Percentiles rank a stretch among this genome's conserved stretches.
Evolutionary conservation across 1,140 invertebrate genomes (phyloP).

Genomic region (Proales similis): DNA sequence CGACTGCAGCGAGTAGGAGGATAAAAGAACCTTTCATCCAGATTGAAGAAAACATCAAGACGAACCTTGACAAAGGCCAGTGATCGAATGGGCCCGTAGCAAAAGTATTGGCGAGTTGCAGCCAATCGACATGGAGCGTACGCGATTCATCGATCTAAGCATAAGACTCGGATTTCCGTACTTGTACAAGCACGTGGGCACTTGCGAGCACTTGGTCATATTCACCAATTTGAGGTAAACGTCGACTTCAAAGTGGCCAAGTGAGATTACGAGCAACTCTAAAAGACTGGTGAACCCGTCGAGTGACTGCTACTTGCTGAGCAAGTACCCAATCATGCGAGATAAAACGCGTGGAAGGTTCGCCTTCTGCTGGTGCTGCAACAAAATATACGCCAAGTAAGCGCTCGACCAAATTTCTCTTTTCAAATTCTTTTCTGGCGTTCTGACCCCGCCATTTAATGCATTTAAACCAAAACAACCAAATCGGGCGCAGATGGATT

Average conservation of each 20-base stretch:
- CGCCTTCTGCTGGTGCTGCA: conserved; percentile 33
- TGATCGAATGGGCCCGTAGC: conserved; percentile 7
- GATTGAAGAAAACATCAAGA: background rate
- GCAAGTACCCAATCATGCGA: conserved; percentile 22
- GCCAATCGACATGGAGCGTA: conserved; percentile 13
- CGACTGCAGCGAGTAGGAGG: conserved; percentile 26
- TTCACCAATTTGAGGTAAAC: conserved; percentile 28
- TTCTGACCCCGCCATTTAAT: background rate
- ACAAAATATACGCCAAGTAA: conserved; percentile 35
- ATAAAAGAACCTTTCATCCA: background rate
- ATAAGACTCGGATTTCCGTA: conserved; percentile 35
- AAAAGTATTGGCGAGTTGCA: conserved; percentile 12
- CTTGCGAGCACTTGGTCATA: conserved; percentile 32
- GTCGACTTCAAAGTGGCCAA: background rate
- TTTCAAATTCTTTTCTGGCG: background rate
- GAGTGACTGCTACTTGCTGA: conserved; percentile 28
- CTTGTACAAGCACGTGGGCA: conserved; percentile 23
- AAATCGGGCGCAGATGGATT: conserved; percentile 36
- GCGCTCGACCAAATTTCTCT: background rate
- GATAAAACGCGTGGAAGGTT: conserved; percentile 24
- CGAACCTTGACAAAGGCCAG: conserved; percentile 1
- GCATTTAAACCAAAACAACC: too few species aligned
- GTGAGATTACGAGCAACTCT: too few species aligned
- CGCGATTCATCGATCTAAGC: conserved; percentile 20
- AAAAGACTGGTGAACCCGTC: conserved; percentile 25